A percentile compares a stretch with the other conserved stretches of the same genome.
Evolutionary conservation across 2,113 vertebrate species (phyloP).

Genomic region (Tragelaphus scriptus): DNA sequence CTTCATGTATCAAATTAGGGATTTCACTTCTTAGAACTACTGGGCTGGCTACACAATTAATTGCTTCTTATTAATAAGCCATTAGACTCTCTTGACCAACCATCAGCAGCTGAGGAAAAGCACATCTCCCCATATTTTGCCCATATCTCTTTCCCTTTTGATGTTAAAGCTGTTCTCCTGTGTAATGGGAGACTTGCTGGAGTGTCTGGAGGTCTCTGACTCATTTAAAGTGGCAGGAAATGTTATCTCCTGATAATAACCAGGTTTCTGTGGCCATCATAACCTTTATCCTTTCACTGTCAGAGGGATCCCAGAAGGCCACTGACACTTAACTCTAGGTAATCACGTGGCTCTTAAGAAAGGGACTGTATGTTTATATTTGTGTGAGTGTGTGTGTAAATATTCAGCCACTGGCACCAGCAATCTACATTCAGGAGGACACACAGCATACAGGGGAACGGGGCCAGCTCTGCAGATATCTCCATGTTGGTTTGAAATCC

Average conservation of each 20-base stretch:
- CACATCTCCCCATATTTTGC: slow-evolving; percentile 7
- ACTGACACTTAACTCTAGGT: slow-evolving; percentile 7
- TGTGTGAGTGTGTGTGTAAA: background rate
- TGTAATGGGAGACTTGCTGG: slow-evolving; percentile 48
- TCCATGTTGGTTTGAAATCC: background rate
- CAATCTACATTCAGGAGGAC: background rate
- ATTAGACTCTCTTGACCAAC: slow-evolving; percentile 63
- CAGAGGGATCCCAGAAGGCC: slow-evolving; percentile 27
- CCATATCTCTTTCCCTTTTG: slow-evolving; percentile 11
- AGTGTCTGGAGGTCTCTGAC: slow-evolving; percentile 50
- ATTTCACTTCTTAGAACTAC: slow-evolving; percentile 72
- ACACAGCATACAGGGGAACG: background rate
- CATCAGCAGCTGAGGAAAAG: slow-evolving; percentile 64
- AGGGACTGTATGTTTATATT: background rate
- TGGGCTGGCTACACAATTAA: slow-evolving; percentile 67
- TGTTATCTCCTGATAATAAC: slow-evolving; percentile 51
- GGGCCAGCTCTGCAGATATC: background rate
- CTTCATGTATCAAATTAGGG: slow-evolving; percentile 61
- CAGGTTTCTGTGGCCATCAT: slow-evolving; percentile 54
- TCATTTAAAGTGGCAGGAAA: slow-evolving; percentile 56
- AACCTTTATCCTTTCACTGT: slow-evolving; percentile 37
- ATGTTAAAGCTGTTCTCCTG: slow-evolving; percentile 54
- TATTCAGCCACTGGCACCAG: background rate
- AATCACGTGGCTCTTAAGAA: background rate
- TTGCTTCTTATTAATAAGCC: slow-evolving; percentile 70